These are phyloP conservation scores for Drosophila paracracens DNA, from an alignment of 2,888 invertebrate species.

Conservation along the genomic window DNA sequence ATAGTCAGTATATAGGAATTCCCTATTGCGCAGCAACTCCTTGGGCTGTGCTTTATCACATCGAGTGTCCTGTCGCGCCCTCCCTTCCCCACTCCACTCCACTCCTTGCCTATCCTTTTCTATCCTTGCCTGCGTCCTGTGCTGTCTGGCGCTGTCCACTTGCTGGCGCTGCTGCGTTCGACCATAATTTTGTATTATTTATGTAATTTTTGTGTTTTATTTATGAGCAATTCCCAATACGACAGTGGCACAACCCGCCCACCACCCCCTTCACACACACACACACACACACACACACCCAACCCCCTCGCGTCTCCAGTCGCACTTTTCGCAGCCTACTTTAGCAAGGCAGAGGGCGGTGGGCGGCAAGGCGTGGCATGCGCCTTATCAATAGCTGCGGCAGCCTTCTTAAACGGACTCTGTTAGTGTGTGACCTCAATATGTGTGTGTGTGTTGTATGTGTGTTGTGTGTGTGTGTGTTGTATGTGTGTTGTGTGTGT, in stretches of 20 bases:
- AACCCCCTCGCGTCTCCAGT: background rate
- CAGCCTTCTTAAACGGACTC: slow-evolving; percentile 14
- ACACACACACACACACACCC: background rate
- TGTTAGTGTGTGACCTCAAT: slow-evolving; percentile 9
- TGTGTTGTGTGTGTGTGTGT: slow-evolving; percentile 1
- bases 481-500: slow-evolving; percentile 1
- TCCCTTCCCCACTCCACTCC: background rate
- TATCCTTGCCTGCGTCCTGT: background rate
- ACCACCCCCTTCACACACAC: background rate
- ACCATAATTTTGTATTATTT: slow-evolving; percentile 70
- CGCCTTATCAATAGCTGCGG: slow-evolving; percentile 31
- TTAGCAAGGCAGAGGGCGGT: background rate
- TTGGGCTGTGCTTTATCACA: slow-evolving; percentile 1
- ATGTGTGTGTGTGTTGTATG: slow-evolving; percentile 3
- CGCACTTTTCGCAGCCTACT: slow-evolving; percentile 38
- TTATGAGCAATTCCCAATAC: slow-evolving; percentile 66
- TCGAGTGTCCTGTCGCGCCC: background rate
- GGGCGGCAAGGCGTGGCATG: background rate
- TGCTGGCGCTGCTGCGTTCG: slow-evolving; percentile 24
- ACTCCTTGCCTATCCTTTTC: background rate
- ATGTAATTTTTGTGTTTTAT: slow-evolving; percentile 70
- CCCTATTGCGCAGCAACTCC: background rate
- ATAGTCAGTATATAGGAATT: background rate
- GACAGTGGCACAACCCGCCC: background rate
- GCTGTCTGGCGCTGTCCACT: slow-evolving; percentile 41